Evolutionary conservation across 2,888 invertebrate genomes (phyloP).

Genomic region (Thumatha senex): DNA sequence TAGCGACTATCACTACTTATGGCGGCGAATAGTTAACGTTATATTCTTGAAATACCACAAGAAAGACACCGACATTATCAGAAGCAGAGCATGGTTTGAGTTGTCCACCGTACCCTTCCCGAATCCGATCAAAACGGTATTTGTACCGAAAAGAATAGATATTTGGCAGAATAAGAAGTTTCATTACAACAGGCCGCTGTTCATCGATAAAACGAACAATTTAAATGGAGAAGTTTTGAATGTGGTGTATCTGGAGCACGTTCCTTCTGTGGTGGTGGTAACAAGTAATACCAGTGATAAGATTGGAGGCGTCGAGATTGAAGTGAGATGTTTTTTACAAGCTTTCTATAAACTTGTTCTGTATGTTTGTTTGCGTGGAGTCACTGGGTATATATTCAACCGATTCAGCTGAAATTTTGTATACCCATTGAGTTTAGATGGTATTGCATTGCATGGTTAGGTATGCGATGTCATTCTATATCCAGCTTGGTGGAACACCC

Average conservation of each 20-base stretch:
- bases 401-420: not conserved
- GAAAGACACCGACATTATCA: conserved; percentile 45
- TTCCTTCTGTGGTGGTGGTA: conserved; percentile 84
- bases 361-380: too few species aligned
- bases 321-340: conserved; percentile 69
- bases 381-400: too few species aligned
- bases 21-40: conserved; percentile 90
- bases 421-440: too few species aligned
- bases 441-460: too few species aligned
- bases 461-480: too few species aligned
- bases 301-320: conserved; percentile 87
- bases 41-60: conserved; percentile 86
- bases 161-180: conserved; percentile 87
- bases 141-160: conserved; percentile 85
- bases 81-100: conserved; percentile 85
- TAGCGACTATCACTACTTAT: conserved; percentile 86
- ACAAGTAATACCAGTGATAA: conserved; percentile 63
- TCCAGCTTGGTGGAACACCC: too few species aligned
- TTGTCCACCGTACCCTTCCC: conserved; percentile 90
- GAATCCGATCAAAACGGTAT: conserved; percentile 74
- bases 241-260: conserved; percentile 86
- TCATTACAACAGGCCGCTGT: conserved; percentile 76
- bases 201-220: conserved; percentile 84
- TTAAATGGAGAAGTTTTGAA: conserved; percentile 83
- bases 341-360: too few species aligned